phyloP scores from a whole-genome alignment of 2,113 vertebrate genomes.

The Capreolus pygargus region DNA sequence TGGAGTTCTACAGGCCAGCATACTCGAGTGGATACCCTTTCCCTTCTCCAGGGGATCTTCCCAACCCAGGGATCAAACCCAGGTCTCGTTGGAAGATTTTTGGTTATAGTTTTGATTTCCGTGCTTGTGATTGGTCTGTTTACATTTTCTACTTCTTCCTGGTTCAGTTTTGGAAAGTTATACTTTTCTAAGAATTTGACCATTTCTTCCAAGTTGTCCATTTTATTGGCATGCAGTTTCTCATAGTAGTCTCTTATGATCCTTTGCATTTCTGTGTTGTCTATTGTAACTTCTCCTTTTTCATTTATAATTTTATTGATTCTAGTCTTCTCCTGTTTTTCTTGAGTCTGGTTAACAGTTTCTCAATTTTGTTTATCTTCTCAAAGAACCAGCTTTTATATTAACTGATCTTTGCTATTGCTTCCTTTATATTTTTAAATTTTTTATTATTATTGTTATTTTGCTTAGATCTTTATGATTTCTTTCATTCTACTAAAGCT shows the following conservation, averaged over 20 bases:
- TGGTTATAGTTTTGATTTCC: not conserved
- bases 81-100: not conserved
- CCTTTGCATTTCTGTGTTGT: not conserved
- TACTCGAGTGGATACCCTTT: not conserved
- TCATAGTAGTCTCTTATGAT: not conserved
- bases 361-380: not conserved
- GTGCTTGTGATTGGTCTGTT: not conserved
- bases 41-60: not conserved
- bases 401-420: not conserved
- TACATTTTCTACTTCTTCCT: not conserved
- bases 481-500: not conserved
- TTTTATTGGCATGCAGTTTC: not conserved
- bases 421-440: not conserved
- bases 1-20: not conserved
- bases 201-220: not conserved
- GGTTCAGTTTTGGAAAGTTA: not conserved
- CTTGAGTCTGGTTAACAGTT: not conserved
- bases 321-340: not conserved
- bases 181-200: not conserved
- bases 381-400: not conserved
- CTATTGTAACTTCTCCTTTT: not conserved
- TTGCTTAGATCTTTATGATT: not conserved
- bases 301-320: not conserved
- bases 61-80: accelerated
- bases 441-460: not conserved